Evolutionary conservation across 2,113 vertebrate species (phyloP).

Genomic region (Theristicus caerulescens): DNA sequence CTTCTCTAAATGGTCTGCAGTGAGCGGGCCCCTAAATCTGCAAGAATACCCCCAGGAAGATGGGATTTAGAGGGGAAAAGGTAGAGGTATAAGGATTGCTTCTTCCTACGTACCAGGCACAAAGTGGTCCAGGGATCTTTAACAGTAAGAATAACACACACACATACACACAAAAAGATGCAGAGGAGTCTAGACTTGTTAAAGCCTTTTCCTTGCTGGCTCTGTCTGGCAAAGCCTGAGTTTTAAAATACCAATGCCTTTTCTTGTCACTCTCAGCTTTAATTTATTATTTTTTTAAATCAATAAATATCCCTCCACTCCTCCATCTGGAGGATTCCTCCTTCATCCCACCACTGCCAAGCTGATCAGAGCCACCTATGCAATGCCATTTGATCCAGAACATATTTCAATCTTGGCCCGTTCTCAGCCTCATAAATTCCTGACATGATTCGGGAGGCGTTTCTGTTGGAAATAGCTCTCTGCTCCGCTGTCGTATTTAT

Average conservation of each 20-base stretch:
- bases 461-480: conserved; percentile 48
- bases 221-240: background rate
- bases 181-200: conserved; percentile 7
- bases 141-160: background rate
- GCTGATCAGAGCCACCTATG: conserved; percentile 49
- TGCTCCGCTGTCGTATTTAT: background rate
- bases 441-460: conserved; percentile 52
- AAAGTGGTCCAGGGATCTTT: background rate
- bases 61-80: background rate
- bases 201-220: conserved; percentile 6
- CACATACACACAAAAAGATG: background rate
- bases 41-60: background rate
- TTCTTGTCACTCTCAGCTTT: conserved; percentile 36
- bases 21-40: background rate
- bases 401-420: conserved; percentile 32
- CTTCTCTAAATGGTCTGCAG: background rate
- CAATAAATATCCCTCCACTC: conserved; percentile 46
- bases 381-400: conserved; percentile 48
- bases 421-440: conserved; percentile 63
- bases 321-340: conserved; percentile 41
- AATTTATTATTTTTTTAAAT: conserved; percentile 23
- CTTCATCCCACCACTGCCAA: conserved; percentile 38
- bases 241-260: conserved; percentile 41
- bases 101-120: background rate
- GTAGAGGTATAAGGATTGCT: background rate